These are phyloP conservation scores for Cynoglossus semilaevis DNA, from an alignment of 2,113 vertebrate species.

Conservation along the genomic window DNA sequence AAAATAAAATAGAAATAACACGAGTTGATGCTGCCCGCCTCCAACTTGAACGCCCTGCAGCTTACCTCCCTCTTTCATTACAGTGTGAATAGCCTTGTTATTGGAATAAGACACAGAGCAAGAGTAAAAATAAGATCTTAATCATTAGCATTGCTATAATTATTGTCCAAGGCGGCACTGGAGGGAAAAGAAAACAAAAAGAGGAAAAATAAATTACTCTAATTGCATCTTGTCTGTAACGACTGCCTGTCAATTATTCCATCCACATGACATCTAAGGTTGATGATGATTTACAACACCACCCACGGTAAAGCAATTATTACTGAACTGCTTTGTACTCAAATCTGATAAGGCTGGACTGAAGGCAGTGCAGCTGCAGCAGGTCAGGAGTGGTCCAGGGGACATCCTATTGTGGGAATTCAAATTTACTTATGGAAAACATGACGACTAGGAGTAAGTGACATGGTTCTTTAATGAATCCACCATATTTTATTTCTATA, in stretches of 20 bases:
- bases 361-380: conserved; percentile 38
- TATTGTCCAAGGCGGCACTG: conserved; percentile 49
- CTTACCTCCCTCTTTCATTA: conserved; percentile 4
- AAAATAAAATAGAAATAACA: neutral
- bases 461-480: neutral
- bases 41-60: too few relatives aligned
- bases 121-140: conserved; percentile 40
- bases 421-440: conserved; percentile 6
- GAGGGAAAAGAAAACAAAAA: conserved; percentile 22
- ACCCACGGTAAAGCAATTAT: conserved; percentile 66
- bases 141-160: conserved; percentile 45
- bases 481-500: too few relatives aligned
- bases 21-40: too few relatives aligned
- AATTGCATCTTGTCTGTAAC: conserved; percentile 65
- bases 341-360: conserved; percentile 55
- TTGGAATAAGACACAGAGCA: conserved; percentile 19
- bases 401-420: conserved; percentile 38
- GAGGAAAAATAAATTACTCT: conserved; percentile 34
- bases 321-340: conserved; percentile 52
- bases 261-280: conserved; percentile 59
- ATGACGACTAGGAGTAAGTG: conserved; percentile 6
- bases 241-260: conserved; percentile 61
- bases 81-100: conserved; percentile 18
- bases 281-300: conserved; percentile 67
- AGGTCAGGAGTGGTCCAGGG: conserved; percentile 41